A percentile compares a stretch with the other conserved stretches of the same genome.
These are phyloP conservation scores for Gastracanthus pulcherrimus DNA, from an alignment of 2,888 invertebrate genomes.

Conservation along the genomic window DNA sequence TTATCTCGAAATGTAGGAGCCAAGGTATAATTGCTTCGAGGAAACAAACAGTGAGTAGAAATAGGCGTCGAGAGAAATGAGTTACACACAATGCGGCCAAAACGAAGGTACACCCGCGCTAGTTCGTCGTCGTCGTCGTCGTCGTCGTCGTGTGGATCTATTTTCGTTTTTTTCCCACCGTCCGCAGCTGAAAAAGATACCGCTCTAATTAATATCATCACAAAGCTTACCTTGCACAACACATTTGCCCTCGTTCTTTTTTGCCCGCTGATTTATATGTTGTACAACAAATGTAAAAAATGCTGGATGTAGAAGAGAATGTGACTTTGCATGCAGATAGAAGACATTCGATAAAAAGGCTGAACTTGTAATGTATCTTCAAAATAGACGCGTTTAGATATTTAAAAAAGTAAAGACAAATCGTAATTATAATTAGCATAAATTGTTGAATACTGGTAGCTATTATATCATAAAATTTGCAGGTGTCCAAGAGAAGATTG, in stretches of 20 bases:
- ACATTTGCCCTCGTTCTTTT: background rate
- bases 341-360: too few species aligned
- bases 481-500: too few species aligned
- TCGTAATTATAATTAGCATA: too few species aligned
- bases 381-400: too few species aligned
- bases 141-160: background rate
- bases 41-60: background rate
- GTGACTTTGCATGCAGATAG: background rate
- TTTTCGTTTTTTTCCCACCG: conserved; percentile 5
- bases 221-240: conserved; percentile 11
- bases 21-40: background rate
- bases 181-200: background rate
- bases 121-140: background rate
- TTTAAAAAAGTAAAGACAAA: too few species aligned
- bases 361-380: too few species aligned
- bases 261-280: background rate
- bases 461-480: too few species aligned
- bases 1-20: background rate
- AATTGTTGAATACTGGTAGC: too few species aligned
- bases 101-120: too few species aligned
- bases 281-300: background rate
- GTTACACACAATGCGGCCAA: too few species aligned
- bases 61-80: background rate
- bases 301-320: background rate
- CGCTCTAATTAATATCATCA: conserved; percentile 17